Conservation (phyloP, 2,113 vertebrate species). For the Laticauda laticaudata region DNA sequence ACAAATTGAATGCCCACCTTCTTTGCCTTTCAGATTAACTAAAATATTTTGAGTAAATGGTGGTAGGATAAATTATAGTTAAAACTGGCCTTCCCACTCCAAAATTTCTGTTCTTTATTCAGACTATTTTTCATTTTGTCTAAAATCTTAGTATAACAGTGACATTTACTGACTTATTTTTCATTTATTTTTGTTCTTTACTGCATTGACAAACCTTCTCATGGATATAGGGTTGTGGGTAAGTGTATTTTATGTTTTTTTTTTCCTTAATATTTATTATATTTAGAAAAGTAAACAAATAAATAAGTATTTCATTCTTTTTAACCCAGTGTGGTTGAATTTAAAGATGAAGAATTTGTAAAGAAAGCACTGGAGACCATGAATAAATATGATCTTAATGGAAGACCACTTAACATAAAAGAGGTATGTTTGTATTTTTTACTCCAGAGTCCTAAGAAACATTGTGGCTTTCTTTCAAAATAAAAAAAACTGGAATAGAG, state of each 20-base stretch:
- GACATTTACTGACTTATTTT: slow-evolving; percentile 68
- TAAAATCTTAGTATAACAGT: slow-evolving; percentile 52
- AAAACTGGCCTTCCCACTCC: slow-evolving; percentile 43
- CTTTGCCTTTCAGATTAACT: slow-evolving; percentile 40
- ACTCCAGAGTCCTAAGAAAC: too few species aligned
- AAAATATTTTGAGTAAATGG: slow-evolving; percentile 42
- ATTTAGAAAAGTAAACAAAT: slow-evolving; percentile 22
- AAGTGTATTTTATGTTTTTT: slow-evolving; percentile 67
- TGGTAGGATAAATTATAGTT: slow-evolving; percentile 49
- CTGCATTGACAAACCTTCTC: slow-evolving; percentile 64
- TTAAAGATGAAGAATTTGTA: slow-evolving; percentile 98
- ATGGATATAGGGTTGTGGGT: slow-evolving; percentile 92
- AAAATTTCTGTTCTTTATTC: slow-evolving; percentile 58
- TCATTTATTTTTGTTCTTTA: slow-evolving; percentile 60
- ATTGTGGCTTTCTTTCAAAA: not conserved
- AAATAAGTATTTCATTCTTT: slow-evolving; percentile 50
- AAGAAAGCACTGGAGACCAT: slow-evolving; percentile 94
- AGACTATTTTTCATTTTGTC: slow-evolving; percentile 61
- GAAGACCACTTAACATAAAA: slow-evolving; percentile 96
- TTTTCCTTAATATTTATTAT: not conserved
- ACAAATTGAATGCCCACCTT: slow-evolving; percentile 1
- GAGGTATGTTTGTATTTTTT: slow-evolving; percentile 76
- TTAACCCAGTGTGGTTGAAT: slow-evolving; percentile 90
- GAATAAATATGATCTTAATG: slow-evolving; percentile 95
- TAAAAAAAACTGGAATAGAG: not conserved